A percentile compares a stretch with the other conserved stretches of the same genome.
These are phyloP conservation scores for Poeciliopsis turrubarensis DNA, from an alignment of 2,113 vertebrate species.

Conservation along the genomic window DNA sequence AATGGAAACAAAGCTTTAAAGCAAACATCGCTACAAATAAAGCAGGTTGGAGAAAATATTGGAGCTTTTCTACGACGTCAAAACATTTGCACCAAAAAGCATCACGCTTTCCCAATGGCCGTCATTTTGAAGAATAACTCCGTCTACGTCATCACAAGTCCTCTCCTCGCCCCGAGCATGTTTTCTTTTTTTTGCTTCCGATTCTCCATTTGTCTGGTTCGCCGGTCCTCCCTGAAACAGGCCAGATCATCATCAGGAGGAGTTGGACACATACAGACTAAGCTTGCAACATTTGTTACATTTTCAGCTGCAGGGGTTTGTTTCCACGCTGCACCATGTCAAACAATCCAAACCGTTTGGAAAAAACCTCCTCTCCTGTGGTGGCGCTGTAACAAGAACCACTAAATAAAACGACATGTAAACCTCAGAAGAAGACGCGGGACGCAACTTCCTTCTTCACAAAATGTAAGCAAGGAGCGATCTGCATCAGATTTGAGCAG, in stretches of 20 bases:
- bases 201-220: slow-evolving; percentile 74
- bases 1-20: background rate
- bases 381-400: too few relatives aligned
- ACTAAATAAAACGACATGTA: too few relatives aligned
- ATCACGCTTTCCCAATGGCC: slow-evolving; percentile 22
- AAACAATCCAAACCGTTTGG: too few relatives aligned
- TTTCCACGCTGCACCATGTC: too few relatives aligned
- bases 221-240: slow-evolving; percentile 82
- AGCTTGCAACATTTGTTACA: too few relatives aligned
- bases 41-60: background rate
- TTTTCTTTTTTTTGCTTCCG: slow-evolving; percentile 88
- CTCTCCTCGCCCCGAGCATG: slow-evolving; percentile 82
- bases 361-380: too few relatives aligned
- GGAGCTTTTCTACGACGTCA: background rate
- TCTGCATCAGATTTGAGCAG: too few relatives aligned
- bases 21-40: slow-evolving; percentile 3
- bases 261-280: too few relatives aligned
- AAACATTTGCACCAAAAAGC: slow-evolving; percentile 49
- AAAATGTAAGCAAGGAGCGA: too few relatives aligned
- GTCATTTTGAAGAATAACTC: rapidly evolving
- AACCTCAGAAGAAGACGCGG: too few relatives aligned
- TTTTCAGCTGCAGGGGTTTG: too few relatives aligned
- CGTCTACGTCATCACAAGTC: slow-evolving; percentile 73
- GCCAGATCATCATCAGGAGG: background rate
- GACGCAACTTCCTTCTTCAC: too few relatives aligned